These are phyloP conservation scores for Carapus acus DNA, from an alignment of 2,797 vertebrate genomes.

Conservation along the genomic window DNA sequence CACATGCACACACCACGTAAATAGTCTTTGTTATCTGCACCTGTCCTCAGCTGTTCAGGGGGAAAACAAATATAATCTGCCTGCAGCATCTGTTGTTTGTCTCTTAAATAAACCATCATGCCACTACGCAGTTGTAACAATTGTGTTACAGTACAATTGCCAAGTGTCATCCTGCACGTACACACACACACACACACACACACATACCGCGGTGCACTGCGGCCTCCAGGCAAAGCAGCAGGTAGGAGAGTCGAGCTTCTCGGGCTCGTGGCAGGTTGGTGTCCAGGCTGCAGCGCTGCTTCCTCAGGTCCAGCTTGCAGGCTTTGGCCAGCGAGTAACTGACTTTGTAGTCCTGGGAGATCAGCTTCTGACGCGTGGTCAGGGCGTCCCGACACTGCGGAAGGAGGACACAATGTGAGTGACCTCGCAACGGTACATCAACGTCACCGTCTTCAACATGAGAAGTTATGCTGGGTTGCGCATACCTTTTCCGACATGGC, in stretches of 20 bases:
- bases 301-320: slow-evolving; percentile 88
- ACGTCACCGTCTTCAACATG: too few relatives aligned
- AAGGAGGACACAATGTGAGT: neutral
- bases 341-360: slow-evolving; percentile 92
- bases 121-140: too few relatives aligned
- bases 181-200: slow-evolving; percentile 14
- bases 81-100: too few relatives aligned
- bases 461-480: neutral
- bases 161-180: too few relatives aligned
- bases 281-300: slow-evolving; percentile 88
- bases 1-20: too few relatives aligned
- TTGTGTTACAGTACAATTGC: too few relatives aligned
- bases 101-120: too few relatives aligned
- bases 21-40: too few relatives aligned
- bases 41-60: too few relatives aligned
- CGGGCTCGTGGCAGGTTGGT: slow-evolving; percentile 85
- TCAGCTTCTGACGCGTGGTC: slow-evolving; percentile 92
- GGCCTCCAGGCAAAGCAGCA: slow-evolving; percentile 89
- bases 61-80: too few relatives aligned
- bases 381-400: slow-evolving; percentile 85
- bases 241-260: slow-evolving; percentile 88
- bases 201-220: slow-evolving; percentile 85
- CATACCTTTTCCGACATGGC: slow-evolving; percentile 89
- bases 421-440: too few relatives aligned
- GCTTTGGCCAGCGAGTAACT: slow-evolving; percentile 94